Evolutionary conservation across 1,140 invertebrate species (phyloP).

Genomic region (Parasteatoda tepidariorum): DNA sequence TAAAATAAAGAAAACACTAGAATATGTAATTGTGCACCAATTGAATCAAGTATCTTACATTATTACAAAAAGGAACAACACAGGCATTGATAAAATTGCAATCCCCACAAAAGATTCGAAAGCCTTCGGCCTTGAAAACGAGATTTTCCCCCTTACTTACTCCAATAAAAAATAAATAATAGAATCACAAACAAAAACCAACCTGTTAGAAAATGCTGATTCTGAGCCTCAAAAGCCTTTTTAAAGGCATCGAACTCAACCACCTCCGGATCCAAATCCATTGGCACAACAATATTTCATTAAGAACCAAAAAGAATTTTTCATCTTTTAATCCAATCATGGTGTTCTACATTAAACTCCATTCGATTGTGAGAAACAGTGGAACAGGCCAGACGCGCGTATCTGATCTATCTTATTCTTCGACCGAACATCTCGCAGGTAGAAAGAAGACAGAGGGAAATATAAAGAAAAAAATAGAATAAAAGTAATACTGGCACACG

Average conservation of each 20-base stretch:
- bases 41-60: too few relatives aligned
- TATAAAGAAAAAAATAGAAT: background rate
- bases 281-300: constrained; percentile 9
- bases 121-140: background rate
- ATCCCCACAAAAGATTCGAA: too few relatives aligned
- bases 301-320: background rate
- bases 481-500: background rate
- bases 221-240: constrained; percentile 45
- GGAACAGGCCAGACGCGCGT: background rate
- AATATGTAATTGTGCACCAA: too few relatives aligned
- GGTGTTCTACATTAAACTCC: background rate
- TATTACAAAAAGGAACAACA: too few relatives aligned
- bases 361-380: background rate
- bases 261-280: constrained; percentile 30
- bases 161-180: background rate
- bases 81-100: too few relatives aligned
- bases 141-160: background rate
- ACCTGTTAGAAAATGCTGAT: constrained; percentile 57
- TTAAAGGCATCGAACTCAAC: constrained; percentile 37
- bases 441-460: background rate
- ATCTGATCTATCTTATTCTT: background rate
- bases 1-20: too few relatives aligned
- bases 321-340: background rate
- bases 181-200: background rate
- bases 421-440: background rate